Conservation (phyloP, 2,888 invertebrate genomes). For the Rhabditoides inermis region DNA sequence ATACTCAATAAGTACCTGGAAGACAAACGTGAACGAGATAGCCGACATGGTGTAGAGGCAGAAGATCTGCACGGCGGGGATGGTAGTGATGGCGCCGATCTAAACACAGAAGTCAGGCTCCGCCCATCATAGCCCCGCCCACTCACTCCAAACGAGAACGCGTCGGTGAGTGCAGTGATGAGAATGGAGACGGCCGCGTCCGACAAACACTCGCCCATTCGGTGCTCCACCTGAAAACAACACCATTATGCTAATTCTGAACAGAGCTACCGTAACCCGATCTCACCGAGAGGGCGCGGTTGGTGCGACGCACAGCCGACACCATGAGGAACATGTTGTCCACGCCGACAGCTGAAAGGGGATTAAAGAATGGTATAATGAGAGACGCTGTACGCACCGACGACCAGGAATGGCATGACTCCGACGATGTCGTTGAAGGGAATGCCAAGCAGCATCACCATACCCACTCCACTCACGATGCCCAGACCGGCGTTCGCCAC, state of each 20-base stretch:
- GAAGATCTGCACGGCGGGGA: slow-evolving; percentile 86
- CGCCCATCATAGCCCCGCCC: too few relatives aligned
- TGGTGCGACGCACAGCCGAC: slow-evolving; percentile 82
- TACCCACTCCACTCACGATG: slow-evolving; percentile 78
- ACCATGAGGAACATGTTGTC: slow-evolving; percentile 93
- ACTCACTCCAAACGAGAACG: slow-evolving; percentile 51
- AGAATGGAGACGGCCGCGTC: slow-evolving; percentile 91
- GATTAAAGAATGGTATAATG: not conserved
- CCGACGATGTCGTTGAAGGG: slow-evolving; percentile 88
- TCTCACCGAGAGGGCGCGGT: too few relatives aligned
- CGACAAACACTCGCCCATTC: slow-evolving; percentile 78
- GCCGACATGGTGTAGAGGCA: slow-evolving; percentile 71
- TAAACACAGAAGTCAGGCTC: too few relatives aligned
- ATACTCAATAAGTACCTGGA: slow-evolving; percentile 30
- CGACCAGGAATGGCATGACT: slow-evolving; percentile 88
- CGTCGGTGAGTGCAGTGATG: slow-evolving; percentile 62
- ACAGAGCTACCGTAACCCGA: slow-evolving; percentile 8
- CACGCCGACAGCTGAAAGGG: slow-evolving; percentile 74
- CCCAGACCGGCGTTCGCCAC: slow-evolving; percentile 85
- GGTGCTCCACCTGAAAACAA: slow-evolving; percentile 53
- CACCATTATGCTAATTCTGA: not conserved
- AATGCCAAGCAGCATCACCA: slow-evolving; percentile 78
- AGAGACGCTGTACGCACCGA: slow-evolving; percentile 64
- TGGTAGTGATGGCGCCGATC: slow-evolving; percentile 74
- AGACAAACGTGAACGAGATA: slow-evolving; percentile 47